Evolutionary conservation across 2,888 invertebrate species (phyloP), one percentile per base, ranked within the genome.

Genomic region (Trissolcus brochymenae): DNA sequence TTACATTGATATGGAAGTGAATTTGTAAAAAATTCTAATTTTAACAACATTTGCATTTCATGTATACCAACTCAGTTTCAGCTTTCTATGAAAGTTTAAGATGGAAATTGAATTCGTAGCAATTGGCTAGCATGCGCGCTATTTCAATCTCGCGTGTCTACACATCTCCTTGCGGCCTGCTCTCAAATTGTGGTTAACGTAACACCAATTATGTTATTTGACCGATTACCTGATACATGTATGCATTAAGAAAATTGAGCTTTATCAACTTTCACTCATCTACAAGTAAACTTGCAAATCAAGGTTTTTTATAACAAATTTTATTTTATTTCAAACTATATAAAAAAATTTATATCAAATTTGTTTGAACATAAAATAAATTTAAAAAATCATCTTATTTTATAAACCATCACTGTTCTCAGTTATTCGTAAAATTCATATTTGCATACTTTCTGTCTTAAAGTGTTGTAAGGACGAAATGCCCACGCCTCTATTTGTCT

Each of bases 251-350:
- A 64, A 73, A 72, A 59, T 65, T 43, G 41, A 49, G 25, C 19
- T 41, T 65, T 61, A 64, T 60, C 16, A 66, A 61, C 73, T 73
- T 73, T 73, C 73, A 64, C 64, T 53, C 54, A 54, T 53, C 43
- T 11, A 14, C 17, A 0, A 40, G 13, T 43, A 19, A 50, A 59
- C 35, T 35, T 35, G 16, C 13, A 13, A 43, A 6, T 49, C 17
- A n/a, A 57, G 46, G 14, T 56, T 49, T 4, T 6, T 7, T 51
- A 6, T 16, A 9, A 9, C n/a, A n/a, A 16, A 6, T 9, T 9
- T 9, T 49, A 6, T 49, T n/a, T 49, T 25, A 21, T 21, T 21
- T 21, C 4, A 21, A 21, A 21, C 21, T 21, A 21, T 21, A 21
- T 21, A 2, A 21, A 21, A 21, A 21, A 21, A 21, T 21, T 21